Conservation (phyloP, 2,888 invertebrate species). For the Xestoiulus laeticollis region DNA sequence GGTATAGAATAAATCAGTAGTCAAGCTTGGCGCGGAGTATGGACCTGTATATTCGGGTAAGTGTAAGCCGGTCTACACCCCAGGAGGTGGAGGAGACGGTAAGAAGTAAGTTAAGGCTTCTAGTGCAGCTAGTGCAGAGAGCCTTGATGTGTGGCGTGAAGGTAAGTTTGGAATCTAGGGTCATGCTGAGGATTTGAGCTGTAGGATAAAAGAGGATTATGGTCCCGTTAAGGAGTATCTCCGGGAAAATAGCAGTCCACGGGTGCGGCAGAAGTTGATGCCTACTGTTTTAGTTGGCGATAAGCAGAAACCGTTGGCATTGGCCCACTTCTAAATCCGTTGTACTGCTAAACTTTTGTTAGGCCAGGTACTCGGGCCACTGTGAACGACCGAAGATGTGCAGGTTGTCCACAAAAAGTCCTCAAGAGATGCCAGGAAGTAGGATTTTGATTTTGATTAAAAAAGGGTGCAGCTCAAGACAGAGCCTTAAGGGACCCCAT, state of each 20-base stretch:
- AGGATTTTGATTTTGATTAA: not conserved
- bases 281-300: not conserved
- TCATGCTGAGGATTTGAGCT: not conserved
- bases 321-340: not conserved
- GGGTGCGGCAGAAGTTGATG: not conserved
- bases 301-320: not conserved
- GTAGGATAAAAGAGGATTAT: not conserved
- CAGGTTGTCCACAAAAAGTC: not conserved
- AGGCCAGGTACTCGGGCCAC: not conserved
- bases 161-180: not conserved
- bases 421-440: not conserved
- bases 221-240: not conserved
- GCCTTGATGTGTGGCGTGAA: not conserved
- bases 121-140: not conserved
- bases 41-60: not conserved
- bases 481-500: conserved; percentile 38
- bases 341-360: not conserved
- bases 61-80: not conserved
- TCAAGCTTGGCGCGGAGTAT: not conserved
- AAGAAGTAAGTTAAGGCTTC: not conserved
- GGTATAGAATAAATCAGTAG: not conserved
- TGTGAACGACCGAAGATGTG: not conserved
- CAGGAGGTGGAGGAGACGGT: not conserved
- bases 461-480: conserved; percentile 42
- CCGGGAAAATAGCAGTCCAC: not conserved